These are phyloP conservation scores for Acrocephalus arundinaceus DNA, from an alignment of 2,113 vertebrate genomes.

Conservation along the genomic window DNA sequence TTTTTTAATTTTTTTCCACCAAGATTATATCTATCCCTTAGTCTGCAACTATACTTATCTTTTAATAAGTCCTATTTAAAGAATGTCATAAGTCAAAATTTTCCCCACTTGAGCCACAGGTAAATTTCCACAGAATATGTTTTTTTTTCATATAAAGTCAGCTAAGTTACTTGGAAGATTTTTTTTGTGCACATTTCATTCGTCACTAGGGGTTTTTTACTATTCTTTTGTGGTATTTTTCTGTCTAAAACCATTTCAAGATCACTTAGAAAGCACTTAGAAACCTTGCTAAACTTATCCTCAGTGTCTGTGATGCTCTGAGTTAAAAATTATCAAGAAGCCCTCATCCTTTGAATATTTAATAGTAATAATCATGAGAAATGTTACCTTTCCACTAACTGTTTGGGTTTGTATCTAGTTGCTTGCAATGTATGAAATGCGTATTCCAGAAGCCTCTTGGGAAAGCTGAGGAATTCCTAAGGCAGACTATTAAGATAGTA, in stretches of 20 bases:
- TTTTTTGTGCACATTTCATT: background rate
- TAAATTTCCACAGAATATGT: background rate
- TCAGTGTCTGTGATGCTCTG: background rate
- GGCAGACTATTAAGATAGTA: background rate
- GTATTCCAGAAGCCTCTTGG: background rate
- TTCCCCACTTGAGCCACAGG: fast-evolving
- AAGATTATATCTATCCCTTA: background rate
- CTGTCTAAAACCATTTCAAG: background rate
- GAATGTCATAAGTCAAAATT: background rate
- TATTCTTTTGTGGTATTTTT: background rate
- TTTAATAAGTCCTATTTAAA: background rate
- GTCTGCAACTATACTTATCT: background rate
- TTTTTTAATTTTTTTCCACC: background rate
- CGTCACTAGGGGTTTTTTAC: fast-evolving
- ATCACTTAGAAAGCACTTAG: background rate
- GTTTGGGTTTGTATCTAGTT: background rate
- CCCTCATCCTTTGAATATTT: background rate
- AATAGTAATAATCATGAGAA: background rate
- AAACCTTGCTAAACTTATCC: background rate
- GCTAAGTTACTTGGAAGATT: background rate
- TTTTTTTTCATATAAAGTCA: background rate
- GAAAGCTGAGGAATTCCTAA: background rate
- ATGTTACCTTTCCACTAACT: background rate
- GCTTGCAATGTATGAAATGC: background rate
- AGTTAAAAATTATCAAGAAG: background rate